Evolutionary conservation across 2,113 vertebrate genomes (phyloP).

Genomic region (Phasianus colchicus): DNA sequence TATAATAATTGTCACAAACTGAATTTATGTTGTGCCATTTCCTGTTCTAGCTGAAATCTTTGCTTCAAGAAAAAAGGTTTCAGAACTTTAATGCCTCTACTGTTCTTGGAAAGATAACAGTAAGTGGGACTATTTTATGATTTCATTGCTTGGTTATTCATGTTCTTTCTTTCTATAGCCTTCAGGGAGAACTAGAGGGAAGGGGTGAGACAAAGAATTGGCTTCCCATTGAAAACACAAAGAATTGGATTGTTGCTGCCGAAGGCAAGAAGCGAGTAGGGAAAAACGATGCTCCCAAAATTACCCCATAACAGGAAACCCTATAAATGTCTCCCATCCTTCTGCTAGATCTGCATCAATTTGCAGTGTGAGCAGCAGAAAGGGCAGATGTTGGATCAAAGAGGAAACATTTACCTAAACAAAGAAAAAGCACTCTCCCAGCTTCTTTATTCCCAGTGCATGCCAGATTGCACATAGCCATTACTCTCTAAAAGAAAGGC

Average conservation of each 20-base stretch:
- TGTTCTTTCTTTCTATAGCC: slow-evolving; percentile 51
- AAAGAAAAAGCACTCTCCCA: neutral
- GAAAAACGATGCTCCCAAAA: slow-evolving; percentile 53
- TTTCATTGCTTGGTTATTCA: slow-evolving; percentile 67
- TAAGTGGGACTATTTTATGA: slow-evolving; percentile 59
- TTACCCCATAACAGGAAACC: slow-evolving; percentile 44
- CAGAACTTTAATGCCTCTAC: slow-evolving; percentile 67
- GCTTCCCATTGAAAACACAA: slow-evolving; percentile 30
- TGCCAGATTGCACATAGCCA: slow-evolving; percentile 18
- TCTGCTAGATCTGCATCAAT: slow-evolving; percentile 29
- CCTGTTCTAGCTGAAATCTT: slow-evolving; percentile 69
- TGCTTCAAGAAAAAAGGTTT: slow-evolving; percentile 64
- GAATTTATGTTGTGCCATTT: slow-evolving; percentile 75
- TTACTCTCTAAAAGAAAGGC: slow-evolving; percentile 25
- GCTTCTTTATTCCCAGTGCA: neutral
- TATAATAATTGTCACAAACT: slow-evolving; percentile 72
- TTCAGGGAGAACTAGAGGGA: slow-evolving; percentile 61
- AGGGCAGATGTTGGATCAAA: slow-evolving; percentile 56
- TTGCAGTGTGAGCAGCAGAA: slow-evolving; percentile 26
- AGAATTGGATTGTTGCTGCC: slow-evolving; percentile 51
- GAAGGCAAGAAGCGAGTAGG: slow-evolving; percentile 33
- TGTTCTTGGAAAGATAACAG: slow-evolving; percentile 72
- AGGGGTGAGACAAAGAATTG: slow-evolving; percentile 14
- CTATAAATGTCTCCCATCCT: slow-evolving; percentile 12
- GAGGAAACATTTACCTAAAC: slow-evolving; percentile 40